Percentiles rank a stretch among this genome's conserved stretches.
phyloP scores from a whole-genome alignment of 2,797 vertebrate genomes.

The Lophius americanus region DNA sequence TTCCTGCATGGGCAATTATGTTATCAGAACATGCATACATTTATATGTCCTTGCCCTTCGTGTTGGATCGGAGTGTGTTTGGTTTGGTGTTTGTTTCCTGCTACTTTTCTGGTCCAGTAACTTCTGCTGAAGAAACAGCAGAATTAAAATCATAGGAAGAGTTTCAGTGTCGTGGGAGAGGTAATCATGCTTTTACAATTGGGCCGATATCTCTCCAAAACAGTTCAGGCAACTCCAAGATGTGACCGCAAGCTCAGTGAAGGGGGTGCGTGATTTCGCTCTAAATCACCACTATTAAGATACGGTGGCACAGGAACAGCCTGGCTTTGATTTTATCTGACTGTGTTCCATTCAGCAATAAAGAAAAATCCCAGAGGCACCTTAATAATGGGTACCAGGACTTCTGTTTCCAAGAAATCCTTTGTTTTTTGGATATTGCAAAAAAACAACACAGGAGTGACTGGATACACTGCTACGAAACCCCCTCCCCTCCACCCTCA shows the following conservation, averaged over 20 bases:
- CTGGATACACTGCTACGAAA: constrained; percentile 23
- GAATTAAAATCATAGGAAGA: too few species aligned
- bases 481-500: background rate
- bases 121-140: too few species aligned
- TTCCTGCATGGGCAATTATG: constrained; percentile 48
- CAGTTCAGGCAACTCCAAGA: constrained; percentile 13
- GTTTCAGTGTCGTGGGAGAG: background rate
- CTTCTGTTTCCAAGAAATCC: constrained; percentile 42
- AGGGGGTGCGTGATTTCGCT: constrained; percentile 44
- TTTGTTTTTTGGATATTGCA: constrained; percentile 34
- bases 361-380: constrained; percentile 16
- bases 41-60: too few species aligned
- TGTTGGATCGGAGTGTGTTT: too few species aligned
- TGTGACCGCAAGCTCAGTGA: constrained; percentile 21
- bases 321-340: background rate
- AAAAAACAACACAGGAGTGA: constrained; percentile 27
- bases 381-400: constrained; percentile 16
- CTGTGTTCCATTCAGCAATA: constrained; percentile 5
- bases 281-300: constrained; percentile 27
- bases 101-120: too few species aligned
- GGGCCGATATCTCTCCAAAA: background rate
- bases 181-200: constrained; percentile 10
- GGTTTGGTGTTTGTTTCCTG: too few species aligned
- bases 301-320: constrained; percentile 33
- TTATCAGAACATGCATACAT: background rate